These are phyloP conservation scores for Dipodomys merriami DNA, from an alignment of 2,113 vertebrate genomes.

Conservation along the genomic window DNA sequence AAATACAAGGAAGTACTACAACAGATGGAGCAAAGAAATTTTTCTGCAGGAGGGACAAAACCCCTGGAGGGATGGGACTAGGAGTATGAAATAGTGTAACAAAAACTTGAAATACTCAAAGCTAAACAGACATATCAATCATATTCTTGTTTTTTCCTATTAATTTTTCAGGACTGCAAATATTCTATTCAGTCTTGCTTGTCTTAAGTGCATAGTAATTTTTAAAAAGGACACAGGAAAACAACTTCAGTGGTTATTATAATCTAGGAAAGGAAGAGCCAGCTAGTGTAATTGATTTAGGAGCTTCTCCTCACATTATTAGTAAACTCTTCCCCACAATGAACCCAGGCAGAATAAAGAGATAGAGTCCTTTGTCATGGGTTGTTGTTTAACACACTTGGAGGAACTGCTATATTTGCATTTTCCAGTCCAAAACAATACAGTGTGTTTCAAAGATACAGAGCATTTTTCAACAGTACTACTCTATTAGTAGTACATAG, in stretches of 20 bases:
- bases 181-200: slow-evolving; percentile 51
- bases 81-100: slow-evolving; percentile 48
- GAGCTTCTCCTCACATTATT: background rate
- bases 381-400: slow-evolving; percentile 37
- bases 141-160: background rate
- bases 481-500: background rate
- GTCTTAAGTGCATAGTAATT: background rate
- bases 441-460: slow-evolving; percentile 35
- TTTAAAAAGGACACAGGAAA: slow-evolving; percentile 40
- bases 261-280: background rate
- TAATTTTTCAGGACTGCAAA: slow-evolving; percentile 47
- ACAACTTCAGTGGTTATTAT: slow-evolving; percentile 15
- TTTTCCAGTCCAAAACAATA: slow-evolving; percentile 48
- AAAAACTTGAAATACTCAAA: slow-evolving; percentile 31
- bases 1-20: slow-evolving; percentile 69
- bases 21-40: slow-evolving; percentile 56
- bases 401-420: background rate
- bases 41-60: slow-evolving; percentile 42
- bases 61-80: slow-evolving; percentile 3
- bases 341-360: background rate
- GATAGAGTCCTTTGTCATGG: background rate
- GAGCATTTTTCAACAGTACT: slow-evolving; percentile 17
- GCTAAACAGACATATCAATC: background rate
- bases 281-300: background rate
- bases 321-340: background rate